A percentile compares a stretch with the other conserved stretches of the same genome.
Conservation (phyloP, 1,140 invertebrate genomes). For the Anastatus disparis region DNA sequence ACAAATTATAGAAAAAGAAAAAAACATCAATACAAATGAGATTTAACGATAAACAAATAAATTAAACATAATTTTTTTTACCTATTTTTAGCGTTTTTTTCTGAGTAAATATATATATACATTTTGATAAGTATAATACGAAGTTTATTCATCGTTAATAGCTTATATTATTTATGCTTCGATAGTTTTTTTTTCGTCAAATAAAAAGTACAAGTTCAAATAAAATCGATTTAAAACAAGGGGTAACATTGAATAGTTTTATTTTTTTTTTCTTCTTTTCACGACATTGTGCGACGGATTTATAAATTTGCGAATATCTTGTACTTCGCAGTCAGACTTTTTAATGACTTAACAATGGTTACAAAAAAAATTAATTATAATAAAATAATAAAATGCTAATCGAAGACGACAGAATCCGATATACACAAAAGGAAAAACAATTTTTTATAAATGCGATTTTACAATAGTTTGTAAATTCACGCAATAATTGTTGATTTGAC, state of each 20-base stretch:
- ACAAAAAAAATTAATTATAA: too few species aligned
- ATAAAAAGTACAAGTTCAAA: not conserved
- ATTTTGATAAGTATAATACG: too few species aligned
- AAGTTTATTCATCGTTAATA: slow-evolving; percentile 25
- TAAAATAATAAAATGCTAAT: not conserved
- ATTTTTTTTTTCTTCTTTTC: too few species aligned
- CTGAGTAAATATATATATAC: slow-evolving; percentile 12
- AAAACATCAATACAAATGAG: too few species aligned
- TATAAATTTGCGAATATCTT: slow-evolving; percentile 2
- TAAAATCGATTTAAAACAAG: not conserved
- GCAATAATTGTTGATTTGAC: slow-evolving; percentile 18
- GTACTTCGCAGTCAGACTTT: slow-evolving; percentile 24
- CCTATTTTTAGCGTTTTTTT: not conserved
- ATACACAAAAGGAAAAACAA: not conserved
- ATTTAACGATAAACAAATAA: not conserved
- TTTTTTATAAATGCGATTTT: not conserved
- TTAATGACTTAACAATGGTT: too few species aligned
- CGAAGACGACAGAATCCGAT: not conserved
- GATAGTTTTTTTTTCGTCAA: slow-evolving; percentile 33
- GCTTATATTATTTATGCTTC: slow-evolving; percentile 34
- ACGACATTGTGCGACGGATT: slow-evolving; percentile 9
- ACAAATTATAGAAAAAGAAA: slow-evolving; percentile 14
- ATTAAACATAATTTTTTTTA: not conserved
- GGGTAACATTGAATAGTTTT: not conserved
- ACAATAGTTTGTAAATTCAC: too few species aligned